Base-by-base conservation (phyloP, 1,140 invertebrate genomes). In the Campodea augens region DNA sequence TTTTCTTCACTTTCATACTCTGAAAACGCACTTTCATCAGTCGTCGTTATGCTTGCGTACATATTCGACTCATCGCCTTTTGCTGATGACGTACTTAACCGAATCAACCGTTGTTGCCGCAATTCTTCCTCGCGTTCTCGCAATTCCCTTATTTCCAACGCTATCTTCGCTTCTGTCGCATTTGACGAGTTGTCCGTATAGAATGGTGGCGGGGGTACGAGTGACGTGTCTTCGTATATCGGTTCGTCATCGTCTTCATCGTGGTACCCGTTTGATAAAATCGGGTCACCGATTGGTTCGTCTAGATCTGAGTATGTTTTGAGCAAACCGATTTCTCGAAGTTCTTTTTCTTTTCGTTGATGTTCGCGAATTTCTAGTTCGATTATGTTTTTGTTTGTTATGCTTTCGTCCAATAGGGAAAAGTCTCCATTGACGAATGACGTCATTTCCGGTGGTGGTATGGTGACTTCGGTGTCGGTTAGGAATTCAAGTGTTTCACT, bases 91-190 rank as follows among this genome's bases (percentile, higher is more conserved):
- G 10, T 29, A 25, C 27, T 51, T 24, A 49, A 18, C 24, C 43
- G 45, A n/a, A n/a, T n/a, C 39, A 52, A 47, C 38, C 61, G 49
- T 46, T 57, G 50, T 36, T 45, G 43, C 12, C 58, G 51, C 4
- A 69, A 51, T 43, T 69, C 66, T 20, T 67, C 66, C 47, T 69
- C 66, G 4, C 66, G 51, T 48, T 65, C 60, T 39, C 56, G 54
- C 49, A 62, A 53, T 48, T 68, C 63, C 18, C 64, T 51, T 21
- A 70, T 57, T 49, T 70, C 67, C 25, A 56, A 51, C 3, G 65
- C 67, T 29, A 70, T 70, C 29, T 60, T 57, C 36, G 59, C 61
- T 48, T 68, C 66, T 0, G 59, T 45, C 1, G 47, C 66, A 0
- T 58, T 45, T 1, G 47, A 18, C 2, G 23, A n/a, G n/a, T n/a